Evolutionary conservation across 2,888 invertebrate genomes (phyloP).

Genomic region (Acanthopleura granulata): DNA sequence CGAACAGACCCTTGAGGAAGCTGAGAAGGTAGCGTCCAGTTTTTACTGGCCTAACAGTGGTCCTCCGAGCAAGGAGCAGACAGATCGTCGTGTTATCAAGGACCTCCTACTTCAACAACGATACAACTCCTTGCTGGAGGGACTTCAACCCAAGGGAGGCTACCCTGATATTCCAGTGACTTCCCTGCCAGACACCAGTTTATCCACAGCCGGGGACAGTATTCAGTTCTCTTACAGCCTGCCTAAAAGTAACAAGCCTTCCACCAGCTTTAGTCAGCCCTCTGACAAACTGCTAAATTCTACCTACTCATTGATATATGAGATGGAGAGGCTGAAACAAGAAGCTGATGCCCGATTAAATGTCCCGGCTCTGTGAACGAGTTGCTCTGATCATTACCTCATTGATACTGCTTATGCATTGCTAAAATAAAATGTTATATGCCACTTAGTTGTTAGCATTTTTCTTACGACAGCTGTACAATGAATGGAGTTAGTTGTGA

Average conservation of each 20-base stretch:
- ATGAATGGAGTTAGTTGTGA: too few relatives aligned
- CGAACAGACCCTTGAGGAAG: constrained; percentile 56
- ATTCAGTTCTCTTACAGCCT: not conserved
- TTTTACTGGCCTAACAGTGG: constrained; percentile 4
- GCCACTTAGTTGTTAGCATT: too few relatives aligned
- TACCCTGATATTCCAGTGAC: not conserved
- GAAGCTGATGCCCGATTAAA: constrained; percentile 30
- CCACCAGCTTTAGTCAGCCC: not conserved
- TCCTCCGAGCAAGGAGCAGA: not conserved
- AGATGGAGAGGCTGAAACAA: constrained; percentile 52
- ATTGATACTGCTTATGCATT: too few relatives aligned
- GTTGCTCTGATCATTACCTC: too few relatives aligned
- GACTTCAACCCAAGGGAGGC: not conserved
- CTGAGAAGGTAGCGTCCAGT: constrained; percentile 51
- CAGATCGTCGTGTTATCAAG: not conserved
- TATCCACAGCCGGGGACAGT: not conserved
- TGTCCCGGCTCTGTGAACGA: too few relatives aligned
- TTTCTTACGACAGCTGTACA: too few relatives aligned
- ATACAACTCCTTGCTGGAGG: not conserved
- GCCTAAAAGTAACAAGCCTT: not conserved
- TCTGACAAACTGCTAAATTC: constrained; percentile 40
- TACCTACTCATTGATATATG: constrained; percentile 56
- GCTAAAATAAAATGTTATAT: too few relatives aligned
- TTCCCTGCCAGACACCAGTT: not conserved
- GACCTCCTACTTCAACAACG: constrained; percentile 14